Conservation (phyloP, 1,140 invertebrate genomes). For the Augochlora pura region DNA sequence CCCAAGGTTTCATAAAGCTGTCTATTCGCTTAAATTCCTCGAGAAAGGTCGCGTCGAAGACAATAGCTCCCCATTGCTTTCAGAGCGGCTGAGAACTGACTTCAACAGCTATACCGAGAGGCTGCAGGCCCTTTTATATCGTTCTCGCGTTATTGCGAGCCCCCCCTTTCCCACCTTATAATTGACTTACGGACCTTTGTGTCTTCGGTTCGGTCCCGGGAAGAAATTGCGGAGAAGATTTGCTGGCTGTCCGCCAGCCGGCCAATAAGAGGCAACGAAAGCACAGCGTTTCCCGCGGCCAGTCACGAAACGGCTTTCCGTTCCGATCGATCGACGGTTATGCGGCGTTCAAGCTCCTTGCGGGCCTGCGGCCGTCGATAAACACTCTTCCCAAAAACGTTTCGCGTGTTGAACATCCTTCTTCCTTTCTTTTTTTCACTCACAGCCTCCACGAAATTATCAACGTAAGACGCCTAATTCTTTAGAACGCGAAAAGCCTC, state of each 20-base stretch:
- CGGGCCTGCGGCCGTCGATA: conserved; percentile 30
- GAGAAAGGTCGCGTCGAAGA: conserved; percentile 4
- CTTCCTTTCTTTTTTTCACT: neutral
- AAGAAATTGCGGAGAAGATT: conserved; percentile 53
- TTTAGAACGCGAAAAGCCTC: too few relatives aligned
- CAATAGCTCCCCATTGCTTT: conserved; percentile 3
- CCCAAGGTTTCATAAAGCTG: conserved; percentile 7
- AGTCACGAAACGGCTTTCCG: conserved; percentile 43
- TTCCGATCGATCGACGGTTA: conserved; percentile 50
- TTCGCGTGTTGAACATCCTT: neutral
- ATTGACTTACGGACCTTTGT: conserved; percentile 56
- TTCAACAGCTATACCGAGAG: conserved; percentile 17
- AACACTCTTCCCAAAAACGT: neutral
- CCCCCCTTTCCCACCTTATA: conserved; percentile 39
- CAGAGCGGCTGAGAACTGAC: neutral
- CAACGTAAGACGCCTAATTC: too few relatives aligned
- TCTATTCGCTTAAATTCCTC: neutral
- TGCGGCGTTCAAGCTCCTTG: conserved; percentile 26
- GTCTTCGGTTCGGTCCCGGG: conserved; percentile 36
- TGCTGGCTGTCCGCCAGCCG: conserved; percentile 49
- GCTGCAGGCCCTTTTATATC: conserved; percentile 5
- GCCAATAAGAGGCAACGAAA: conserved; percentile 47
- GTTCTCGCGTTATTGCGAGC: conserved; percentile 22
- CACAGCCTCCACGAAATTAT: neutral
- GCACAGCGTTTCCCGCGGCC: conserved; percentile 36